phyloP scores from a whole-genome alignment of 2,797 vertebrate genomes.

The Rousettus madagascariensis region DNA sequence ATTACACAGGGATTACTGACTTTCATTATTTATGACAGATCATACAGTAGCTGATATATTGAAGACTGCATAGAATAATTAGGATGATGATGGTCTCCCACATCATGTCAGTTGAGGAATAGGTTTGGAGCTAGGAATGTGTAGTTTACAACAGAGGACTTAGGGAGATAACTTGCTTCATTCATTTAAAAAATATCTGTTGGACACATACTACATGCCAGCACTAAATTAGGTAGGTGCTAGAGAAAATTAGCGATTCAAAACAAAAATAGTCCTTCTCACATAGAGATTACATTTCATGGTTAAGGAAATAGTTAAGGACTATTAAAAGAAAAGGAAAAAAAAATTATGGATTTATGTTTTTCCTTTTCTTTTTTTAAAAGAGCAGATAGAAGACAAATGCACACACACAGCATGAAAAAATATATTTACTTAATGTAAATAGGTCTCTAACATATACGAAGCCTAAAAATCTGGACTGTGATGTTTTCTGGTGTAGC shows the following conservation, averaged over 20 bases:
- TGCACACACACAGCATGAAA: neutral
- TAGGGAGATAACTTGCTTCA: neutral
- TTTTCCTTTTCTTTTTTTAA: neutral
- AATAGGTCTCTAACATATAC: neutral
- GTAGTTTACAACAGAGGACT: neutral
- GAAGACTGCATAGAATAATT: neutral
- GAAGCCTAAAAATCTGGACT: neutral
- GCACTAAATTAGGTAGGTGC: neutral
- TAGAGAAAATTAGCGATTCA: neutral
- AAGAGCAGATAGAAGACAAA: neutral
- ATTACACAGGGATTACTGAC: neutral
- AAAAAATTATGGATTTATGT: neutral
- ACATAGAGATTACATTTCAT: neutral
- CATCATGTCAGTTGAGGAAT: neutral
- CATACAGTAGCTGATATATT: neutral
- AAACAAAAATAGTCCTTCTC: neutral
- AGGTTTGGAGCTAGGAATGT: neutral
- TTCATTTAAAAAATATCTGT: neutral
- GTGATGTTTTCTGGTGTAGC: neutral
- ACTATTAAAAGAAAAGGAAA: neutral
- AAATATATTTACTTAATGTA: neutral
- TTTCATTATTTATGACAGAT: neutral
- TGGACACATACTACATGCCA: neutral
- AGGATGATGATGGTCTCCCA: neutral
- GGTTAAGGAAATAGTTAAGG: neutral